phyloP scores from a whole-genome alignment of 1,140 invertebrate genomes.

The Drosophila sp. region DNA sequence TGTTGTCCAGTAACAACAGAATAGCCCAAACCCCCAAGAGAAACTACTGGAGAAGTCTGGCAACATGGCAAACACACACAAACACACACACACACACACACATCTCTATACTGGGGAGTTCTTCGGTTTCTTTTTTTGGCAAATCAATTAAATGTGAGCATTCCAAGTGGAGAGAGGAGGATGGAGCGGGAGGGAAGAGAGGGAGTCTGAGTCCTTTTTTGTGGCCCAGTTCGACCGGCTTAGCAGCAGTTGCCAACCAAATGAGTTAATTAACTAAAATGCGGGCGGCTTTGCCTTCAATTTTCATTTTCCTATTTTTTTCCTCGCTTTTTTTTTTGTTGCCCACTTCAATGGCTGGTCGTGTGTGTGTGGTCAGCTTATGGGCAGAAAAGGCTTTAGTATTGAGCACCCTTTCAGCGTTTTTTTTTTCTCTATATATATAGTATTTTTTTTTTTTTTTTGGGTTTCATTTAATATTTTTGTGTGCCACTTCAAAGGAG shows the following conservation, averaged over 20 bases:
- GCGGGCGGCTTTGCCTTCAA: constrained; percentile 73
- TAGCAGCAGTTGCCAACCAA: constrained; percentile 78
- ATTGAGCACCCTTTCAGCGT: constrained; percentile 75
- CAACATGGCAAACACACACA: not conserved
- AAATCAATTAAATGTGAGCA: constrained; percentile 73
- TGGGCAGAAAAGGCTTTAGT: constrained; percentile 67
- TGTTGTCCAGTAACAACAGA: constrained; percentile 33
- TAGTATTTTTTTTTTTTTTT: constrained; percentile 48
- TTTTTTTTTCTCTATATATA: constrained; percentile 17
- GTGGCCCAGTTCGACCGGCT: constrained; percentile 60
- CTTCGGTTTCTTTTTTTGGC: constrained; percentile 30
- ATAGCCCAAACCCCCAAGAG: not conserved
- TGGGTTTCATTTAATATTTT: constrained; percentile 78
- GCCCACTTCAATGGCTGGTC: constrained; percentile 62
- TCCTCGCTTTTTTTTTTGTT: constrained; percentile 34
- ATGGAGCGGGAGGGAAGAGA: not conserved
- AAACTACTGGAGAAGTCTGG: constrained; percentile 46
- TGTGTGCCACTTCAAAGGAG: constrained; percentile 74
- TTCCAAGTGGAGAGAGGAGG: not conserved
- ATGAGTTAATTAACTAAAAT: constrained; percentile 83
- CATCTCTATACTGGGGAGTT: not conserved
- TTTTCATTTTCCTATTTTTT: constrained; percentile 5
- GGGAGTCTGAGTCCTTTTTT: constrained; percentile 28
- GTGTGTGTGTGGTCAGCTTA: constrained; percentile 78
- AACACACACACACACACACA: not conserved